Base-by-base conservation (phyloP, 2,113 vertebrate genomes). In the Mesocricetus auratus region DNA sequence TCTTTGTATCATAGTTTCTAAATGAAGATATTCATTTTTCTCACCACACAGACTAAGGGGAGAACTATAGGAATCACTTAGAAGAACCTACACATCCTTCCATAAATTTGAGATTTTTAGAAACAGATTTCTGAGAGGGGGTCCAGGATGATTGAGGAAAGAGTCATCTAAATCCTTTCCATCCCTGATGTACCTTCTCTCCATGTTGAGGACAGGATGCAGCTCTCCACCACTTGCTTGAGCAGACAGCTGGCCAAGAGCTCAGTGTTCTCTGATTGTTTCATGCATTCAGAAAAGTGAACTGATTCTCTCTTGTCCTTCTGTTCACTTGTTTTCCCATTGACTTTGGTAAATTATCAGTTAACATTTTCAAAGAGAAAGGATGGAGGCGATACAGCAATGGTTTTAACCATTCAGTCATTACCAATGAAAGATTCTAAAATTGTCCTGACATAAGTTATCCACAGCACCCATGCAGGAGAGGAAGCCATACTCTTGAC, bases 331-430 rank as follows among this genome's bases (percentile, higher is more conserved):
- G 58, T 94, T 96, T 97, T 95, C 47, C 58, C 95, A 87, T 89
- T 94, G 93, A 92, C 96, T 97, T 86, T 89, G 31, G 75, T 92
- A 97, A 96, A 93, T 91, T 87, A 95, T 75, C 62, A 94, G 96
- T 89, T 94, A 69, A 64, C 68, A 24, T 64, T 62, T 94, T 75
- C 6, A 53, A 62, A 64, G 81, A 5, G 26, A 45, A 78, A 47
- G 9, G 36, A 94, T 33, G 5, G n/a, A 77, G 58, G 13, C 24
- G 68, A 62, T 93, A 85, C 90, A 94, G 58, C 39, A 56, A 0
- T 64, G 58, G 19, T 42, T 33, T 68, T 89, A n/a, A 81, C 79
- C 42, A 71, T 60, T 79, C 8, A n/a, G 7, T 94, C 58, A 86
- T 66, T 88, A 85, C 39, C n/a, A 85, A 60, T 50, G 42, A 75